Conservation (phyloP, 1,140 invertebrate genomes). For the Luehdorfia chinensis region DNA sequence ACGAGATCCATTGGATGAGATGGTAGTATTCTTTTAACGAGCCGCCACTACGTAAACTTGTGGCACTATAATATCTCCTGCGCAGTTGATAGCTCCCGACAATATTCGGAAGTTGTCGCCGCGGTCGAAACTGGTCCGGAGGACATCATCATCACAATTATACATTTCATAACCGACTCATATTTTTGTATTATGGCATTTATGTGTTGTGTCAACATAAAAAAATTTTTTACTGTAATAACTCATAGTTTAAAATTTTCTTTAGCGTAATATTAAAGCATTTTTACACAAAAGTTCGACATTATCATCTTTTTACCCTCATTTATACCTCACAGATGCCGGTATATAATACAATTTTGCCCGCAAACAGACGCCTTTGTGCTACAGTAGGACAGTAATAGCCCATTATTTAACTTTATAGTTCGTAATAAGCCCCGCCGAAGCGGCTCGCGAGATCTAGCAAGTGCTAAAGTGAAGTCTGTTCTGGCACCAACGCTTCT, state of each 20-base stretch:
- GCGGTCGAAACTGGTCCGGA: too few relatives aligned
- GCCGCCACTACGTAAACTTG: too few relatives aligned
- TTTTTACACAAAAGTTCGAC: conserved; percentile 2
- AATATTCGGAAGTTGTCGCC: too few relatives aligned
- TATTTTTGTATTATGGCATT: too few relatives aligned
- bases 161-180: too few relatives aligned
- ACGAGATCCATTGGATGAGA: too few relatives aligned
- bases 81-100: too few relatives aligned
- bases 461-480: conserved; percentile 15
- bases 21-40: too few relatives aligned
- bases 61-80: too few relatives aligned
- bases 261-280: neutral
- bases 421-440: conserved; percentile 16
- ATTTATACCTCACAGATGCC: conserved; percentile 14
- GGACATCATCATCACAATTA: too few relatives aligned
- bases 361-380: conserved; percentile 16
- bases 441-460: conserved; percentile 10
- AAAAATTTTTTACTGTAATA: too few relatives aligned
- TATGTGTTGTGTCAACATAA: too few relatives aligned
- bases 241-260: neutral
- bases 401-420: conserved; percentile 17
- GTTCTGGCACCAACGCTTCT: conserved; percentile 5
- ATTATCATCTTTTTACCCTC: conserved; percentile 7
- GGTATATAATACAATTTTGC: conserved; percentile 15
- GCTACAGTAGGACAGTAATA: conserved; percentile 16